These are phyloP conservation scores for Nesogale talazaci DNA, from an alignment of 2,113 vertebrate species.

Conservation along the genomic window DNA sequence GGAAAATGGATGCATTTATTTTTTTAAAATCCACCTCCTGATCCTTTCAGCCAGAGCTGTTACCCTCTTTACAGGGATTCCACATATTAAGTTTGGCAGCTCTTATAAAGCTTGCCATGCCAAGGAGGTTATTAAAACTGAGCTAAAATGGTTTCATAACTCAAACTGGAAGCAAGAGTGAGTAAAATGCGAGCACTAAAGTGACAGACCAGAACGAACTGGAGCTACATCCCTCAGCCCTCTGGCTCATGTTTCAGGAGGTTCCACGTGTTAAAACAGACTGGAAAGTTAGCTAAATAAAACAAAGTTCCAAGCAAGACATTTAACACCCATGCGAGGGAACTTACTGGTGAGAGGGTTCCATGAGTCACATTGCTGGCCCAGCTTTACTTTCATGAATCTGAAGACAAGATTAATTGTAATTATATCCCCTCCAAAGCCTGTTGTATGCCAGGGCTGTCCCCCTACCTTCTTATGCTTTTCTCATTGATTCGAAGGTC, in stretches of 20 bases:
- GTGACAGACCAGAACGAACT: constrained; percentile 74
- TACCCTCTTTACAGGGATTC: constrained; percentile 69
- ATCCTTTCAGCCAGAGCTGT: neutral
- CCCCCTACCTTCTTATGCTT: neutral
- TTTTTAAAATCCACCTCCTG: constrained; percentile 63
- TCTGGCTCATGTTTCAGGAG: constrained; percentile 70
- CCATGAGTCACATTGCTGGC: constrained; percentile 35
- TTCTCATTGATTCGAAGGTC: neutral
- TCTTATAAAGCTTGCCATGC: constrained; percentile 65
- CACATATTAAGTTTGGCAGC: constrained; percentile 77
- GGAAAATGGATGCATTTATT: constrained; percentile 70
- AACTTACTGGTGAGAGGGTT: constrained; percentile 41
- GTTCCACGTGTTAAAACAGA: constrained; percentile 73
- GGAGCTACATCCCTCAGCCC: constrained; percentile 45
- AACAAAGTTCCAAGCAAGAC: constrained; percentile 71
- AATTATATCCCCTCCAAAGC: neutral
- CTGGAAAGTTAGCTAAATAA: constrained; percentile 76
- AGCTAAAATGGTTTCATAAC: constrained; percentile 78
- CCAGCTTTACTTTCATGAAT: constrained; percentile 23
- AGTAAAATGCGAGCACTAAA: constrained; percentile 77
- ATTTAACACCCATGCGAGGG: constrained; percentile 69
- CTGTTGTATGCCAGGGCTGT: neutral
- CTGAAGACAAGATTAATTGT: constrained; percentile 54
- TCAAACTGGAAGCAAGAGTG: constrained; percentile 80
- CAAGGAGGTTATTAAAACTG: constrained; percentile 82